phyloP scores from a whole-genome alignment of 2,888 invertebrate species.

The Amorpha juglandis region DNA sequence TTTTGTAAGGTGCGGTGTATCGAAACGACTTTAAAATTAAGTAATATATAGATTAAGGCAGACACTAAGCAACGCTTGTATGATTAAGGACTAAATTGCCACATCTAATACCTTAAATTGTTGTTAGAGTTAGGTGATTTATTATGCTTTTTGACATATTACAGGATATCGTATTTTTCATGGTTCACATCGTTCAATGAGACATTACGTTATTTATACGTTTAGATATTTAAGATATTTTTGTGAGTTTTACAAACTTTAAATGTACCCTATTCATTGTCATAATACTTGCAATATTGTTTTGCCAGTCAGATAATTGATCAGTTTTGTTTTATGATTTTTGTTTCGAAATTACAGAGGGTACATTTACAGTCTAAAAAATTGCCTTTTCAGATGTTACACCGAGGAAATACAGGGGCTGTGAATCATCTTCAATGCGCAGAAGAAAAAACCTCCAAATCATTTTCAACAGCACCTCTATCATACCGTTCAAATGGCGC shows the following conservation, averaged over 20 bases:
- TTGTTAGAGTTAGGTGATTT: not conserved
- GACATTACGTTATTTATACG: not conserved
- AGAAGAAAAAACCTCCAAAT: constrained; percentile 73
- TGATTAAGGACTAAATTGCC: no score
- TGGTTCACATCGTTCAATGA: not conserved
- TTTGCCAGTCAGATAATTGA: constrained; percentile 31
- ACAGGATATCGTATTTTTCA: not conserved
- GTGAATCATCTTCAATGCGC: constrained; percentile 73
- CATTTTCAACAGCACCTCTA: constrained; percentile 74
- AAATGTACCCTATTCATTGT: constrained; percentile 62
- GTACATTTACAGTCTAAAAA: constrained; percentile 76
- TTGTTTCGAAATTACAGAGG: constrained; percentile 48
- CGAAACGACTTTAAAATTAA: no score
- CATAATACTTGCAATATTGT: constrained; percentile 28
- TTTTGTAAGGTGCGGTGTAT: no score
- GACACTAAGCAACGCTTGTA: not conserved
- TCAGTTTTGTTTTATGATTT: constrained; percentile 25
- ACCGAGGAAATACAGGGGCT: constrained; percentile 66
- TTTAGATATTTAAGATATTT: not conserved
- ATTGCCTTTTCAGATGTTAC: constrained; percentile 74
- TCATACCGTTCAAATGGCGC: constrained; percentile 80
- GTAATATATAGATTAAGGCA: not conserved
- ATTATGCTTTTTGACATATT: no score
- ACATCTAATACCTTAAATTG: not conserved
- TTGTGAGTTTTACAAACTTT: constrained; percentile 47